phyloP scores from a whole-genome alignment of 2,888 invertebrate species.

The Tenthredo distinguenda region DNA sequence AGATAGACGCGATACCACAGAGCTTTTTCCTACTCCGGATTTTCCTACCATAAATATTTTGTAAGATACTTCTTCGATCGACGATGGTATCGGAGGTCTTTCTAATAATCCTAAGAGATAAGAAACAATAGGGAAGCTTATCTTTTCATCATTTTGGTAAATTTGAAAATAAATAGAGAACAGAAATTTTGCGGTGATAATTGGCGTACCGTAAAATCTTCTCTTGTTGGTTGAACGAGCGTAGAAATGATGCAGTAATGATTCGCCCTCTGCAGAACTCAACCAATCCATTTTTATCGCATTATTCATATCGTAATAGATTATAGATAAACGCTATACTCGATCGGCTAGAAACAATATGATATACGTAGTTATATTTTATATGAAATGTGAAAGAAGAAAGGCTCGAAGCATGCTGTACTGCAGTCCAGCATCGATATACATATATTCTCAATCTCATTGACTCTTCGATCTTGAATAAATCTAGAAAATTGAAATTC shows the following conservation, averaged over 20 bases:
- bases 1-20: constrained; percentile 79
- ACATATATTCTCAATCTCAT: too few species aligned
- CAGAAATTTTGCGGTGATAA: constrained; percentile 35
- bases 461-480: not conserved
- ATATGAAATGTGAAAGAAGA: not conserved
- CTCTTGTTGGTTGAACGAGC: constrained; percentile 67
- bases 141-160: not conserved
- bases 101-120: constrained; percentile 79
- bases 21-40: constrained; percentile 80
- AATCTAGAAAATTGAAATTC: not conserved
- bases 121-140: not conserved
- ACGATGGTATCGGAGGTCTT: constrained; percentile 78
- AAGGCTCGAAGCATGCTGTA: too few species aligned
- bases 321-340: not conserved
- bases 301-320: constrained; percentile 58
- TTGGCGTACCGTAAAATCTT: constrained; percentile 66
- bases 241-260: constrained; percentile 70
- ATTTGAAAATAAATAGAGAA: not conserved
- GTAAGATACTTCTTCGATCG: constrained; percentile 80
- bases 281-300: constrained; percentile 71
- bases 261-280: constrained; percentile 69
- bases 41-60: constrained; percentile 81
- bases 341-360: too few species aligned
- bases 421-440: too few species aligned
- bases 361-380: too few species aligned